Percentiles rank a stretch among this genome's conserved stretches.
Conservation (phyloP, 2,888 invertebrate genomes). For the Ichneumon xanthorius region DNA sequence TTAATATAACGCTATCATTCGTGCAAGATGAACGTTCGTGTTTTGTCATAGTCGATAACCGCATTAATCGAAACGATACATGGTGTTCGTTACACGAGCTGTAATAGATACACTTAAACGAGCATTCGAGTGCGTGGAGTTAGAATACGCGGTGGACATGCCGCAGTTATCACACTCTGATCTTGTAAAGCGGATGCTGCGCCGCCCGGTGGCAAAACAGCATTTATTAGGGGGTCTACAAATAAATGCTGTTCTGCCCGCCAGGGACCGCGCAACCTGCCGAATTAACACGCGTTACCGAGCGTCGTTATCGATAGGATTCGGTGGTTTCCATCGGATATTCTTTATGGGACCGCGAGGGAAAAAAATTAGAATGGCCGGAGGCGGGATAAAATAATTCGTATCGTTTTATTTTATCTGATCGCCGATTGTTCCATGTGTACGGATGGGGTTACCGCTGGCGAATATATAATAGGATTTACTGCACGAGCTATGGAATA, state of each 20-base stretch:
- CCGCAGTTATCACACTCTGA: constrained; percentile 11
- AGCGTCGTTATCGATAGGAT: constrained; percentile 8
- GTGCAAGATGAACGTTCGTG: constrained; percentile 54
- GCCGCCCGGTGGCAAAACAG: not conserved
- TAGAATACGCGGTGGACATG: not conserved
- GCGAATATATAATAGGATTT: not conserved
- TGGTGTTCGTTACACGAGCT: not conserved
- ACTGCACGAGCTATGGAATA: constrained; percentile 26
- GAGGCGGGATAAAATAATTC: constrained; percentile 1
- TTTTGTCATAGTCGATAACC: constrained; percentile 66
- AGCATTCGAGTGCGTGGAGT: constrained; percentile 12
- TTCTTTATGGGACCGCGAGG: not conserved
- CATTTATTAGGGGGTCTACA: not conserved
- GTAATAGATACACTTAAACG: not conserved
- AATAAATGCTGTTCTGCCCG: not conserved
- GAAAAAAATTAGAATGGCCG: not conserved
- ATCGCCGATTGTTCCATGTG: not conserved
- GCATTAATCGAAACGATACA: constrained; percentile 52
- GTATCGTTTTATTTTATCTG: not conserved
- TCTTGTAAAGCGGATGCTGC: constrained; percentile 11
- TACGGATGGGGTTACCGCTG: constrained; percentile 4
- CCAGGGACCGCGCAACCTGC: not conserved
- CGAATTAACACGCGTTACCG: not conserved
- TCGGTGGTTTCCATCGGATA: constrained; percentile 25
- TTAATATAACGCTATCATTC: constrained; percentile 56